Evolutionary conservation across 1,140 invertebrate species (phyloP).

Genomic region (Macrotrachela quadricornifera): DNA sequence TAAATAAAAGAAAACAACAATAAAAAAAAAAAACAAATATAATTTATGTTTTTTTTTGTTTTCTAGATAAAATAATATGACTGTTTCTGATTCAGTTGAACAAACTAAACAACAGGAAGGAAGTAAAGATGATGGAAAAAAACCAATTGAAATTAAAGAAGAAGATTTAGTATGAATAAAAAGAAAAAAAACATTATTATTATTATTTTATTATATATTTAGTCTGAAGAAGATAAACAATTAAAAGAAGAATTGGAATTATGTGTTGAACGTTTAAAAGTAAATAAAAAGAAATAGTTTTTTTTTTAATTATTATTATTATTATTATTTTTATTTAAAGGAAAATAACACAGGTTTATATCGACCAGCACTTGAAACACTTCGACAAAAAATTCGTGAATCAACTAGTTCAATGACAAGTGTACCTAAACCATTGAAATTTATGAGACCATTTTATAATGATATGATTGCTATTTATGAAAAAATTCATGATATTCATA

Average conservation of each 20-base stretch:
- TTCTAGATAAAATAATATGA: no score
- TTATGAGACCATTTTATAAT: constrained; percentile 75
- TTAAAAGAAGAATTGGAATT: constrained; percentile 79
- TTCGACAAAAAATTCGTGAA: constrained; percentile 65
- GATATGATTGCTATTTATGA: constrained; percentile 70
- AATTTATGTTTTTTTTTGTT: no score
- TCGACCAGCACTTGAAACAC: constrained; percentile 58
- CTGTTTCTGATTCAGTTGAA: no score
- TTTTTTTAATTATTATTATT: constrained; percentile 7
- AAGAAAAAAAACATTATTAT: no score
- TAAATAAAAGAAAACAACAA: no score
- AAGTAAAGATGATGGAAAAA: no score
- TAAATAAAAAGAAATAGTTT: neutral
- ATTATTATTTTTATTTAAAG: constrained; percentile 27
- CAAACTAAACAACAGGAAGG: no score
- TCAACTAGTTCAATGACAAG: constrained; percentile 99
- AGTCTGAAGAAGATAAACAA: constrained; percentile 72
- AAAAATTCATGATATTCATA: constrained; percentile 38
- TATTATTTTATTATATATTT: constrained; percentile 18
- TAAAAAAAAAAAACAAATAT: no score
- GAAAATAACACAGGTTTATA: constrained; percentile 60
- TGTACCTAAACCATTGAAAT: constrained; percentile 94
- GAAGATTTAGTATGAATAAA: no score
- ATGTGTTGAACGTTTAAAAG: constrained; percentile 60
- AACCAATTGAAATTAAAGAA: no score